These are phyloP conservation scores for Schrankia costaestrigalis DNA, from an alignment of 2,888 invertebrate genomes.

Conservation along the genomic window DNA sequence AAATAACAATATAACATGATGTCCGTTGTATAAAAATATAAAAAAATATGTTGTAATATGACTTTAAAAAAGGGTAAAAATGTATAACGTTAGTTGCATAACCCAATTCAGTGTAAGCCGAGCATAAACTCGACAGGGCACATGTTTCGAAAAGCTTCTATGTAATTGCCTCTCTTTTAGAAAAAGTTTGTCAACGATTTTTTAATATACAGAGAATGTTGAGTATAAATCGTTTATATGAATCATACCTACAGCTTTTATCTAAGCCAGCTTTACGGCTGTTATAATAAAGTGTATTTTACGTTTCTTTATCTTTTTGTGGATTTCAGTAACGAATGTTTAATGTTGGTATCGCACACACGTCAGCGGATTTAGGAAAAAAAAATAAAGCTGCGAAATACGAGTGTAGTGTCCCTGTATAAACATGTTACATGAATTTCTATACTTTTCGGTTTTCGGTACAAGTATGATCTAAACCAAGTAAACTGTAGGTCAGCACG, in stretches of 20 bases:
- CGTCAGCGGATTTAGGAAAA: conserved; percentile 42
- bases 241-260: conserved; percentile 13
- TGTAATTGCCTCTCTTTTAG: conserved; percentile 29
- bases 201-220: conserved; percentile 18
- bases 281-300: conserved; percentile 30
- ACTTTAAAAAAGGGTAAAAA: conserved; percentile 17
- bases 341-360: conserved; percentile 45
- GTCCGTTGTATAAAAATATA: conserved; percentile 12
- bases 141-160: conserved; percentile 30
- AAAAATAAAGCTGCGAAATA: conserved; percentile 41
- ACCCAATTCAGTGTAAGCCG: conserved; percentile 42
- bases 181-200: conserved; percentile 31
- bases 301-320: conserved; percentile 28
- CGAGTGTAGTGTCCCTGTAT: conserved; percentile 35
- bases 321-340: conserved; percentile 42
- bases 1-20: conserved; percentile 20
- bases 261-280: conserved; percentile 13
- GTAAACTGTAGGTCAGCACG: conserved; percentile 29
- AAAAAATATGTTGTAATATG: conserved; percentile 15
- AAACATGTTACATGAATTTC: conserved; percentile 36
- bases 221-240: conserved; percentile 9
- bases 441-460: conserved; percentile 26
- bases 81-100: conserved; percentile 33
- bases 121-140: conserved; percentile 37
- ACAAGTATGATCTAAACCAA: conserved; percentile 25